Base-by-base conservation (phyloP, 2,113 vertebrate species). In the Coptodon bakossiorum region DNA sequence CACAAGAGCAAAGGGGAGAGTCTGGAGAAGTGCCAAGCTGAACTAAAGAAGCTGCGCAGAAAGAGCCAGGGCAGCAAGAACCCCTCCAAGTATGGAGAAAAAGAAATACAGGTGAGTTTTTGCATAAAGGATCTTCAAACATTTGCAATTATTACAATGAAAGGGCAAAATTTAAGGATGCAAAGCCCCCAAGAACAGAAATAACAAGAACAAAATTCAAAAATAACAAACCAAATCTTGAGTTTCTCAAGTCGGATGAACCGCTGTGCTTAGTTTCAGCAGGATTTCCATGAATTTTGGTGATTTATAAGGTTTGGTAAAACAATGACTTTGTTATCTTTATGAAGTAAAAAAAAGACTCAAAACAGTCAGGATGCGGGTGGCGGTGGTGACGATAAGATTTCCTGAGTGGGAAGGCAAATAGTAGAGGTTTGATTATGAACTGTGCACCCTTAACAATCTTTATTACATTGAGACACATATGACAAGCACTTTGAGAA, bases 11-110 rank as follows among this genome's bases (percentile, higher is more conserved):
- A 97, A 93, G 97, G 98, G 1, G 99, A 99, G 24, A 97, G 98
- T 0, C 96, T 99, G 36, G 98, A 99, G 94, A 99, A 99, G 94
- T 98, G 98, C 93, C 98, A 99, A 95, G 97, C 92, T 0, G 99
- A 99, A 94, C 97, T 99, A 95, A 99, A 99, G 96, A 99, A 99
- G 27, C 97, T 99, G 3, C 97, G 98, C 54, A 97, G 99, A 95
- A 99, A 99, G 97, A 99, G 98, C 96, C 99, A 99, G 84, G 98
- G 98, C 84, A 99, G 98, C 96, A 99, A 99, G 95, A 99, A 99
- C 94, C 99, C 99, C 0, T 97, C 98, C 93, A 99, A 99, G 71
- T 99, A 99, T 80, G 98, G 98, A 0, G 98, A 99, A 92, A 99
- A 99, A 96, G 98, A 99, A 93, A 97, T 99, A 95, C 98, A 99